A percentile compares a stretch with the other conserved stretches of the same genome.
phyloP scores from a whole-genome alignment of 2,888 invertebrate genomes.

The Lochmaea crataegi region DNA sequence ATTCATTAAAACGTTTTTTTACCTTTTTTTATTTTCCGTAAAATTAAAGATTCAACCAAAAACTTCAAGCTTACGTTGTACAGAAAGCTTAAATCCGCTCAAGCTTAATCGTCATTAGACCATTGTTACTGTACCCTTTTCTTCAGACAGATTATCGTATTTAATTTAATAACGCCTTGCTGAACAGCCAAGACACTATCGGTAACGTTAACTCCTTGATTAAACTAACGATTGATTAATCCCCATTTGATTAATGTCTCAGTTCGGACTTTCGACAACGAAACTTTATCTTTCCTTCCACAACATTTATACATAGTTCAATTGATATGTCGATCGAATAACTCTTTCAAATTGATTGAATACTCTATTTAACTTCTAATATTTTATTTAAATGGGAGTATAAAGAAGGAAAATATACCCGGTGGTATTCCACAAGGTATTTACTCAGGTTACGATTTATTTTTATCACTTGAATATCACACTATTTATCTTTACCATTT shows the following conservation, averaged over 20 bases:
- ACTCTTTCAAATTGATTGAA: no score
- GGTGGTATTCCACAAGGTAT: no score
- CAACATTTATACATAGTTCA: neutral
- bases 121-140: conserved; percentile 31
- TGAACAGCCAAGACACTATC: conserved; percentile 28
- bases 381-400: no score
- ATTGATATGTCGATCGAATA: no score
- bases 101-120: conserved; percentile 26
- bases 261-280: neutral
- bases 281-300: conserved; percentile 1
- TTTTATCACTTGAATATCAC: no score
- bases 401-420: no score
- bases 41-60: neutral
- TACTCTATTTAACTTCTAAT: no score
- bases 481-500: no score
- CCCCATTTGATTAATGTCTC: conserved; percentile 12
- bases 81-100: conserved; percentile 11
- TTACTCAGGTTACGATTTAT: no score
- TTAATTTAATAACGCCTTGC: conserved; percentile 25
- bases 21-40: no score
- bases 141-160: conserved; percentile 28
- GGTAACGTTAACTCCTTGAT: conserved; percentile 16
- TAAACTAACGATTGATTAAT: conserved; percentile 11
- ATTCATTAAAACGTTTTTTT: neutral
- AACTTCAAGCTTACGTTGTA: neutral